Evolutionary conservation across 92 coral and sea anemone genomes (phyloP).

Genomic region (Epizoanthus scotinus): DNA sequence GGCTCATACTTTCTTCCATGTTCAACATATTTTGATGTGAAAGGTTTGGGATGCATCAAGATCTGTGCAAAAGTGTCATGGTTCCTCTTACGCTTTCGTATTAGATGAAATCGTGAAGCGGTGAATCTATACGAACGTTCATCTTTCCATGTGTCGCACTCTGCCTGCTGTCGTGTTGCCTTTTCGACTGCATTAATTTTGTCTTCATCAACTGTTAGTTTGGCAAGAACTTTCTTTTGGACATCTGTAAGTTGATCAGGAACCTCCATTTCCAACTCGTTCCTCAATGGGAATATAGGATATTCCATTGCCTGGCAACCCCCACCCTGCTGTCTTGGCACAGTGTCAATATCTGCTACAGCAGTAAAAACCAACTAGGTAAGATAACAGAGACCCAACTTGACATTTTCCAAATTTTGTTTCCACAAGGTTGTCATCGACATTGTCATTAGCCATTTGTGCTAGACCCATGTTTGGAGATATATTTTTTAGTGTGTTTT

Average conservation of each 20-base stretch:
- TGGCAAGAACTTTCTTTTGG: not conserved
- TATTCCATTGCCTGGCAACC: not conserved
- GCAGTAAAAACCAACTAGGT: slow-evolving; percentile 34
- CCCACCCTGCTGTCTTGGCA: slow-evolving; percentile 17
- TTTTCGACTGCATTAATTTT: slow-evolving; percentile 37
- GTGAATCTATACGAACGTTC: slow-evolving; percentile 31
- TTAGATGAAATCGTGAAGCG: slow-evolving; percentile 46
- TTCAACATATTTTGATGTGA: slow-evolving; percentile 8
- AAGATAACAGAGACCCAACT: slow-evolving; percentile 34
- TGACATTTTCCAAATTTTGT: slow-evolving; percentile 26
- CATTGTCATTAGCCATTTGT: slow-evolving; percentile 29
- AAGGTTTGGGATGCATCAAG: slow-evolving; percentile 39
- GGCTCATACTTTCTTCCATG: slow-evolving; percentile 62
- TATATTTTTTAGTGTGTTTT: not conserved
- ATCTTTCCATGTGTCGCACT: no score
- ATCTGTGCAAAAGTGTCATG: slow-evolving; percentile 41
- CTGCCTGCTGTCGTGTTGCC: no score
- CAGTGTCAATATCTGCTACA: slow-evolving; percentile 25
- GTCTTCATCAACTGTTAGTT: slow-evolving; percentile 24
- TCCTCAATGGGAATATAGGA: slow-evolving; percentile 38
- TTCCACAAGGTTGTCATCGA: slow-evolving; percentile 12
- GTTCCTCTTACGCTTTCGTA: slow-evolving; percentile 39
- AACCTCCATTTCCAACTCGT: slow-evolving; percentile 3
- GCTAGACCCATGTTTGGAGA: slow-evolving; percentile 40
- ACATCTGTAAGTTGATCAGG: slow-evolving; percentile 9